Evolutionary conservation across 2,113 vertebrate species (phyloP), one percentile per base, ranked within the genome.

Genomic region (Ifrita kowaldi): DNA sequence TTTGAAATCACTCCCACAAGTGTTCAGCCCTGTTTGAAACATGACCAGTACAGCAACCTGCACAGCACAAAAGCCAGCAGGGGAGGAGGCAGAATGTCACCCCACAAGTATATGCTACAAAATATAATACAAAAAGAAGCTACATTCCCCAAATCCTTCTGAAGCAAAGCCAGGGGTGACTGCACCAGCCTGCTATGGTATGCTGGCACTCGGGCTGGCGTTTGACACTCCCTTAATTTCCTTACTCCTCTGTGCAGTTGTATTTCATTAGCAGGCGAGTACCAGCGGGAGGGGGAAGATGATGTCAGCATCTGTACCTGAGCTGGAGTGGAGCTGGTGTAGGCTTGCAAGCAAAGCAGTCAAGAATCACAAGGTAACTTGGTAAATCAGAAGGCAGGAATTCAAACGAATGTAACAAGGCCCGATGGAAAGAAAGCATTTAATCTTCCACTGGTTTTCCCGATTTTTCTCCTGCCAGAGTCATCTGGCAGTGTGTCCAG

Each of bases 101-200:
- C 33, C 47, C 80, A 10, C 30, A 80, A 59, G 26, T 35, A 70
- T 74, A 64, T 73, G 39, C 73, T 84, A 41, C 46, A 78, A 86
- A 78, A 91, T 35, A 16, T 2, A 57, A 50, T 17, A 53, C 6
- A 32, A 76, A 85, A 69, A 91, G 42, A 86, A 83, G 8, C 30
- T 16, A n/a, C 42, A 17, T 90, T 90, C 44, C 22, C 79, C 33
- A 84, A 80, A 80, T 7, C 42, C 26, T 91, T 70, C 85, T 88
- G 85, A 95, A 93, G n/a, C 20, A 83, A 84, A 88, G 87, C 68
- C 95, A 94, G 55, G 28, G 27, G 47, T 96, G 82, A 88, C 91
- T 90, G 82, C 87, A 96, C 50, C 53, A 88, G 59, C 71, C 79
- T 90, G 87, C 87, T 95, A 57, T 82, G 76, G n/a, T 56, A 50